phyloP scores from a whole-genome alignment of 2,113 vertebrate species.

The Nyctibius bracteatus region DNA sequence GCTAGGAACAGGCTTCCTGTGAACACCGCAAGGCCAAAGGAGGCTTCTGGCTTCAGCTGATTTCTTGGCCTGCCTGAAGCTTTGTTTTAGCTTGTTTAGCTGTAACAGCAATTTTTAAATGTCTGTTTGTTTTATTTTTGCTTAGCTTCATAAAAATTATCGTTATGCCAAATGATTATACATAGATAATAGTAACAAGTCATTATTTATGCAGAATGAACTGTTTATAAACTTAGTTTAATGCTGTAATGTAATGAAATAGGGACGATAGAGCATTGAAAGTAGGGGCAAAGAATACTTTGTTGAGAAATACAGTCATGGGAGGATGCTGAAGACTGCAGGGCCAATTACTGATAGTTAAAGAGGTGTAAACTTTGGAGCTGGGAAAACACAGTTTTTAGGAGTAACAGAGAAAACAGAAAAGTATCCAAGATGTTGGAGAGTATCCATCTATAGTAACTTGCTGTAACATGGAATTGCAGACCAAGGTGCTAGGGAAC shows the following conservation, averaged over 20 bases:
- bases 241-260: not conserved
- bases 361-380: not conserved
- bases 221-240: conserved; percentile 1
- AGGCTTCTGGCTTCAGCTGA: not conserved
- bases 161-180: not conserved
- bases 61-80: not conserved
- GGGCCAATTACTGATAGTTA: not conserved
- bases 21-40: not conserved
- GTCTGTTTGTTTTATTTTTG: not conserved
- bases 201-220: not conserved
- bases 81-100: not conserved
- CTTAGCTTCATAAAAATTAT: not conserved
- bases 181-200: not conserved
- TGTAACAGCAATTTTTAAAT: not conserved
- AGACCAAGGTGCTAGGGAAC: not conserved
- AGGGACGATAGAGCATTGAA: not conserved
- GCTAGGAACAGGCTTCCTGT: not conserved
- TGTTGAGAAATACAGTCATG: not conserved
- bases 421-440: not conserved
- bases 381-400: not conserved
- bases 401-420: not conserved
- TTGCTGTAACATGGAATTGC: not conserved
- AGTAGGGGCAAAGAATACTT: not conserved
- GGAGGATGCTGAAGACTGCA: not conserved
- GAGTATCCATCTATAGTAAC: not conserved